Conservation (phyloP, 2,113 vertebrate genomes). For the Mohoua ochrocephala region DNA sequence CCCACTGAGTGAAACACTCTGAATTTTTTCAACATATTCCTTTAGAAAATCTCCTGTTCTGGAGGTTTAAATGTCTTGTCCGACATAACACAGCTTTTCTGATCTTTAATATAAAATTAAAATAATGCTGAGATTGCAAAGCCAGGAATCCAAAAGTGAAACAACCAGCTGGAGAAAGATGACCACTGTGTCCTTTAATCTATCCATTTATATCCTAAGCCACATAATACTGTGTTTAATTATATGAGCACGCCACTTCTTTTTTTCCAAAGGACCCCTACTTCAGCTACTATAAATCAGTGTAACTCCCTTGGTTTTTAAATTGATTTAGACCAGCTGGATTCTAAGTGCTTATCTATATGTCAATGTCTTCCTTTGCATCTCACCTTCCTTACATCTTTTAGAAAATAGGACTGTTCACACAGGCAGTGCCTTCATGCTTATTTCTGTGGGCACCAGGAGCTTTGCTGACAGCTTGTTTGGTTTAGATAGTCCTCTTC, state of each 20-base stretch:
- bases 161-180: background rate
- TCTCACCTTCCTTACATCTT: background rate
- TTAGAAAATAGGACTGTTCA: background rate
- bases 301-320: background rate
- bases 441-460: background rate
- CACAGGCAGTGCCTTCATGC: background rate
- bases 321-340: slow-evolving; percentile 38
- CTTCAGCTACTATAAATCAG: slow-evolving; percentile 39
- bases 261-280: background rate
- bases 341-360: slow-evolving; percentile 1
- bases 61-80: background rate
- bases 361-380: background rate
- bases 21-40: background rate
- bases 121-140: background rate
- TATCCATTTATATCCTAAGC: background rate
- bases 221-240: background rate
- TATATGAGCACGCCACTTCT: background rate
- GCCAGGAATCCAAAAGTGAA: background rate
- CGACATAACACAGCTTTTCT: background rate
- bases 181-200: background rate
- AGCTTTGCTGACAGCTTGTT: background rate
- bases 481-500: background rate
- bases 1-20: background rate
- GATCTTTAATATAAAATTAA: background rate
- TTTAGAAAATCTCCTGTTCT: background rate